Evolutionary conservation across 2,888 invertebrate genomes (phyloP), one percentile per base, ranked within the genome.

Genomic region (Lobophora halterata): DNA sequence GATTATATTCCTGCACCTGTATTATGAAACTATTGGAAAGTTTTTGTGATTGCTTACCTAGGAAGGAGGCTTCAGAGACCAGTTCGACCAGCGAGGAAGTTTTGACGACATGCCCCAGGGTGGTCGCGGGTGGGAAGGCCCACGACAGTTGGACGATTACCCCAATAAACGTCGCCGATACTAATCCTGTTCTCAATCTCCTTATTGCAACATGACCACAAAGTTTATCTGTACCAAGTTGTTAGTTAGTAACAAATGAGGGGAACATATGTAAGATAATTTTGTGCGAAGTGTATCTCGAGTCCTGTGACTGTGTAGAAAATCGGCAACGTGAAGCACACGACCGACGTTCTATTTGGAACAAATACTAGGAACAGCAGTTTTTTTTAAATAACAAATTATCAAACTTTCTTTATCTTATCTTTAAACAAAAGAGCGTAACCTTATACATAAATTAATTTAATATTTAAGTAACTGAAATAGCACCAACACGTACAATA

Each of bases 121-220:
- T 67, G 87, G 88, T 67, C 88, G 88, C 65, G 89, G 89, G 71
- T 88, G 90, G 79, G 89, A 89, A 45, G 88, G 88, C 53, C 73
- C 79, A 54, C 86, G 86, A 70, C 89, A 85, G 73, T 77, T 87
- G 72, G 91, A 91, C 53, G 91, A 91, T 82, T 91, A 82, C 75
- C 91, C 91, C 64, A 89, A 89, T 80, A 91, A 91, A 82, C 89
- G 91, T 58, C 89, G 91, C 67, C 90, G 91, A 53, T 91, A 89
- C 73, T 91, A 89, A 85, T 65, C 46, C 43, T 39, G 46, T 35
- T 45, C 46, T 37, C 34, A 46, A 52, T 31, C 5, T 11, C 23
- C 26, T 30, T 12, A 32, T 36, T 46, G 34, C 33, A 46, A 38
- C 49, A 42, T 24, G 5, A 35, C 13, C 17, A 21, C 20, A 20